Evolutionary conservation across 2,113 vertebrate species (phyloP).

Genomic region (Cyphotilapia sp.): DNA sequence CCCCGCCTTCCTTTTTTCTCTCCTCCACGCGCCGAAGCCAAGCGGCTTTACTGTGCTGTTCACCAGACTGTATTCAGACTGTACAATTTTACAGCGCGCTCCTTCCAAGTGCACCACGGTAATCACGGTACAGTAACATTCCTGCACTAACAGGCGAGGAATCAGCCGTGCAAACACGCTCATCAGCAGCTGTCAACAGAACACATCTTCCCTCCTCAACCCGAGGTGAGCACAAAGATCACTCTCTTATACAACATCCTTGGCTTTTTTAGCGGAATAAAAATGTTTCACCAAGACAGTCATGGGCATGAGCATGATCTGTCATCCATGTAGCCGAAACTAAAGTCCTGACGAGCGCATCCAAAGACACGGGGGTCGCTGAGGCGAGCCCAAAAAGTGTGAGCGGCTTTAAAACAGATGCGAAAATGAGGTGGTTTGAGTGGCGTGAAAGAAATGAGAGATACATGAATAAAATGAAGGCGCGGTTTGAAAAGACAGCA

Average conservation of each 20-base stretch:
- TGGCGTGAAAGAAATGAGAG: neutral
- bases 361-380: neutral
- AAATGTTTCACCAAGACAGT: neutral
- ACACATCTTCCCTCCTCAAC: neutral
- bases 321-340: neutral
- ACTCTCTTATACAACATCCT: neutral
- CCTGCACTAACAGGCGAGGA: neutral
- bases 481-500: neutral
- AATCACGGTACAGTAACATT: neutral
- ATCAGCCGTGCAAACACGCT: neutral
- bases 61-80: neutral
- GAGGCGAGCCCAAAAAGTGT: neutral
- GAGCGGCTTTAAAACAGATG: neutral
- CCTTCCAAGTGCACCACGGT: conserved; percentile 15
- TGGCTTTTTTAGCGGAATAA: neutral
- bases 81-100: neutral
- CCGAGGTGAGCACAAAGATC: neutral
- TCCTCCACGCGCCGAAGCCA: neutral
- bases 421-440: neutral
- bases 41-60: neutral
- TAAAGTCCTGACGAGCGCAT: conserved; percentile 13
- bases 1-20: neutral
- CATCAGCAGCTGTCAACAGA: neutral
- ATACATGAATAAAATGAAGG: neutral
- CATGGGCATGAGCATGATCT: neutral